A percentile compares a stretch with the other conserved stretches of the same genome.
phyloP scores from a whole-genome alignment of 92 coral and sea anemone species.

The Muricea muricata region DNA sequence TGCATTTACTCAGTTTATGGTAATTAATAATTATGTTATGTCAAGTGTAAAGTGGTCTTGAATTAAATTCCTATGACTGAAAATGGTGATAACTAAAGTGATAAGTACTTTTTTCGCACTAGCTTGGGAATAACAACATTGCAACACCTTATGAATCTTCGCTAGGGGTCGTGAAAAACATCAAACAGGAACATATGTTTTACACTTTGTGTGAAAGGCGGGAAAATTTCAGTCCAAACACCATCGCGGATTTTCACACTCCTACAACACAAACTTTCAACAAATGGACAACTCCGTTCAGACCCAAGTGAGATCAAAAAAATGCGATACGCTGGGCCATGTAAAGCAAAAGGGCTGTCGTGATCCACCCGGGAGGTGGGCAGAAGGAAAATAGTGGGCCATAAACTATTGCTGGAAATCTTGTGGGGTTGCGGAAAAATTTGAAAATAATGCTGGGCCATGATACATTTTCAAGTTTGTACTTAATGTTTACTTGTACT shows the following conservation, averaged over 20 bases:
- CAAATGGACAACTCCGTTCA: slow-evolving; percentile 17
- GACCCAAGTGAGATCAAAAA: slow-evolving; percentile 39
- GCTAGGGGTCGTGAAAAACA: slow-evolving; percentile 44
- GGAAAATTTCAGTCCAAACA: slow-evolving; percentile 16
- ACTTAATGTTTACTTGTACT: too few relatives aligned
- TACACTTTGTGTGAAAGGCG: slow-evolving; percentile 26
- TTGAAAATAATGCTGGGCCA: too few relatives aligned
- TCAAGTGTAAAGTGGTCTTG: background rate
- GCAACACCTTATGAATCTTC: slow-evolving; percentile 9
- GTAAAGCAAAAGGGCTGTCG: too few relatives aligned
- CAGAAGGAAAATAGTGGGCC: too few relatives aligned
- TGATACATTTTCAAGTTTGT: too few relatives aligned
- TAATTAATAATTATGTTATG: background rate
- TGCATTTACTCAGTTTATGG: too few relatives aligned
- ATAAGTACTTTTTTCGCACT: background rate
- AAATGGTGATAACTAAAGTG: background rate
- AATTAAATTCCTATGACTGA: background rate
- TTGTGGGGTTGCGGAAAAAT: too few relatives aligned
- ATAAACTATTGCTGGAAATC: too few relatives aligned
- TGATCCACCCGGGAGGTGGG: too few relatives aligned
- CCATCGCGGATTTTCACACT: slow-evolving; percentile 13
- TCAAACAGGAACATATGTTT: slow-evolving; percentile 24
- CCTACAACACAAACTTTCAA: background rate
- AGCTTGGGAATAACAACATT: background rate
- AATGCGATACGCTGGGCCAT: too few relatives aligned